Conservation (phyloP, 2,113 vertebrate genomes). For the Isurus oxyrinchus region DNA sequence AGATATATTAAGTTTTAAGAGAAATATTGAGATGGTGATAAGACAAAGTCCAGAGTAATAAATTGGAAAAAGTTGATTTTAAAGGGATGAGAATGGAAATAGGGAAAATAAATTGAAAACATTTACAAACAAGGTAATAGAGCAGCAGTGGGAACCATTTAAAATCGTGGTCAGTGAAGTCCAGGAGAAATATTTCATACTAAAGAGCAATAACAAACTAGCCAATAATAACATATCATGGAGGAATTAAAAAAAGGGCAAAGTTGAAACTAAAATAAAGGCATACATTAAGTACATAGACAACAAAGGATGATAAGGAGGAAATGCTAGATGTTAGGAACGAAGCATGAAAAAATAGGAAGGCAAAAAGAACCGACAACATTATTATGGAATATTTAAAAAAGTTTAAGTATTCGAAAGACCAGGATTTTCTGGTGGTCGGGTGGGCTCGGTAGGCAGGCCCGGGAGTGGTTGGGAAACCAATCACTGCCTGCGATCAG, state of each 20-base stretch:
- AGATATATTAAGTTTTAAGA: neutral
- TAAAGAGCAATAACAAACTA: neutral
- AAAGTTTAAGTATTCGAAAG: constrained; percentile 19
- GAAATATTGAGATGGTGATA: neutral
- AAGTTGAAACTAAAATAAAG: neutral
- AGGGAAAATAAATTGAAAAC: neutral
- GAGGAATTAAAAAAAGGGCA: neutral
- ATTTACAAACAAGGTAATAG: neutral
- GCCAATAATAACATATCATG: neutral
- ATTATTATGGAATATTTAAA: constrained; percentile 29
- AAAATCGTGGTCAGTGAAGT: neutral
- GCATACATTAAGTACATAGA: neutral
- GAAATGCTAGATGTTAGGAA: too few relatives aligned
- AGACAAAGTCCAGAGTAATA: too few relatives aligned
- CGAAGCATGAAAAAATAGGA: too few relatives aligned
- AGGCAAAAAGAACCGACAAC: neutral
- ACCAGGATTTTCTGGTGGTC: too few relatives aligned
- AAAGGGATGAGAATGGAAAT: too few relatives aligned
- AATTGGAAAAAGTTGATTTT: too few relatives aligned
- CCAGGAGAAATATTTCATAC: neutral
- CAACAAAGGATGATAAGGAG: neutral
- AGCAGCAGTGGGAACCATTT: neutral
- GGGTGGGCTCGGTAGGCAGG: too few relatives aligned
- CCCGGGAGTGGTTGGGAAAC: too few relatives aligned
- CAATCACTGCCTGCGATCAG: too few relatives aligned